Evolutionary conservation across 2,113 vertebrate species (phyloP).

Genomic region (Merops nubicus): DNA sequence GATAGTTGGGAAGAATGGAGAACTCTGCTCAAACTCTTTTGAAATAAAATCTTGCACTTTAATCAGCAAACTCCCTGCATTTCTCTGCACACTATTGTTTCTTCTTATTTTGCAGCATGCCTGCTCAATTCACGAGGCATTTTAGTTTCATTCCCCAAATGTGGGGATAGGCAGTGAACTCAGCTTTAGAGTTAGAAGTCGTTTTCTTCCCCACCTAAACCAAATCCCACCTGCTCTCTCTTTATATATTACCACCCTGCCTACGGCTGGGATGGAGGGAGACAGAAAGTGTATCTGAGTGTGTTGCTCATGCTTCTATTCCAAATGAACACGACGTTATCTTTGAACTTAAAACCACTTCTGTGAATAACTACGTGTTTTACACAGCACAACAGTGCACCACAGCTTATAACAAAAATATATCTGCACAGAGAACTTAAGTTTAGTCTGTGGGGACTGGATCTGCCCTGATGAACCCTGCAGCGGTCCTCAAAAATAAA

Average conservation of each 20-base stretch:
- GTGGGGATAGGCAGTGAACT: slow-evolving; percentile 12
- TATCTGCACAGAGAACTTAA: background rate
- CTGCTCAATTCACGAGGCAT: slow-evolving; percentile 7
- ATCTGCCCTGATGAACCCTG: background rate
- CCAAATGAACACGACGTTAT: slow-evolving; percentile 33
- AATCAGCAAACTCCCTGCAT: background rate
- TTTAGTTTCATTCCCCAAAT: slow-evolving; percentile 37
- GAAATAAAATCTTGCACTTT: background rate
- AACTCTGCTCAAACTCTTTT: background rate
- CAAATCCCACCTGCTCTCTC: slow-evolving; percentile 26
- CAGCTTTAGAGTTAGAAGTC: background rate
- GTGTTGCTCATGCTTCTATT: background rate
- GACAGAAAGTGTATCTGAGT: background rate
- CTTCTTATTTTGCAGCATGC: background rate
- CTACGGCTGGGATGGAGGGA: background rate
- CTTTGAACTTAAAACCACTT: slow-evolving; percentile 51
- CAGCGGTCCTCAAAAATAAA: background rate
- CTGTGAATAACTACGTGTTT: slow-evolving; percentile 9
- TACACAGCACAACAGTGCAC: background rate
- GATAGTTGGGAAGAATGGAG: background rate
- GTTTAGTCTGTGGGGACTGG: background rate
- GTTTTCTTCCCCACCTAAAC: background rate
- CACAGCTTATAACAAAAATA: background rate
- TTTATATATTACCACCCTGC: slow-evolving; percentile 15
- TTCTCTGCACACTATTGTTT: background rate